Base-by-base conservation (phyloP, 2,113 vertebrate species). In the Hippoglossus stenolepis region DNA sequence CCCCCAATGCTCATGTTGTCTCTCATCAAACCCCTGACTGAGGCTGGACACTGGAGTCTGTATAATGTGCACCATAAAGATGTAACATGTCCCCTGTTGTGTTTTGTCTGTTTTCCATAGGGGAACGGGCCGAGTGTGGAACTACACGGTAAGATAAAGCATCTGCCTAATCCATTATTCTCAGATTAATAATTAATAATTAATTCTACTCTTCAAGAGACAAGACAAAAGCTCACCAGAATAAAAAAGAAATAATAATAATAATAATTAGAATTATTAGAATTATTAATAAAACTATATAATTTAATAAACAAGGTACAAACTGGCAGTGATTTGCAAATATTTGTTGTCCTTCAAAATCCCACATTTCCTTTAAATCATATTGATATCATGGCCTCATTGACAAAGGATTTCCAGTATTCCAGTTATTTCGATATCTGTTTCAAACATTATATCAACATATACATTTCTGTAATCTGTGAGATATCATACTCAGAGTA, bases 101-200 rank as follows among this genome's bases (percentile, higher is more conserved):
- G n/a, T 77, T 85, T 70, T 63, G 47, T 63, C 13, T 31, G 66
- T 70, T 70, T 62, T 86, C 64, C 85, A 0, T 78, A 99, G 98
- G 98, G 87, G 97, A 99, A 91, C 94, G 97, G 90, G 97, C 97
- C 0, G 97, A 99, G 72, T 99, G 97, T 0, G 98, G 98, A 81
- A 99, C 97, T 20, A 99, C 97, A 85, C 98, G 98, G 98, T 99
- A 95, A 95, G 96, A 82, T 66, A 17, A 73, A 70, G 18, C 58
- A 65, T 61, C 70, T 77, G 61, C 35, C 65, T 51, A 35, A 61
- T 74, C 8, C 8, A 45, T 38, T 67, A 13, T 20, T 69, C 58
- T 47, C 31, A 60, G 15, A 62, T 38, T 4, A 2, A 53, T 10
- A 43, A 47, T 49, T 43, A 43, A 68, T 28, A 51, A 64, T 40